Conservation (phyloP, 2,113 vertebrate species). For the Oncorhynchus mykiss region DNA sequence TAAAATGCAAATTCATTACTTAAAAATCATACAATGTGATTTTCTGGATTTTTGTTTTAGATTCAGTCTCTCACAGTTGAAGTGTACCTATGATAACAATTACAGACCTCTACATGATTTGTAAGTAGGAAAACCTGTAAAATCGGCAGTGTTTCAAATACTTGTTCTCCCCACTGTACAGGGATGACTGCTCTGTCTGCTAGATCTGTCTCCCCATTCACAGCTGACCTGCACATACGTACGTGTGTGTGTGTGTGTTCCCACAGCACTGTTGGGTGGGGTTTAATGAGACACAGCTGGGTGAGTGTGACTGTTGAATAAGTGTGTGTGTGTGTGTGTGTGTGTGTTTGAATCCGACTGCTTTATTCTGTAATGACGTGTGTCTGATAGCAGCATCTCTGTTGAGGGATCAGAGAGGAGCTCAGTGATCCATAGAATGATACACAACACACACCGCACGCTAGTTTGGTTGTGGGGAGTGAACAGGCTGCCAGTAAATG, state of each 20-base stretch:
- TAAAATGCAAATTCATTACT: no score
- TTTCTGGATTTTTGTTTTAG: no score
- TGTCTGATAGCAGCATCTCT: conserved; percentile 13
- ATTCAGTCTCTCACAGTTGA: no score
- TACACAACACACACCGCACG: background rate
- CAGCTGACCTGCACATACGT: background rate
- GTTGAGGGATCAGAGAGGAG: conserved; percentile 26
- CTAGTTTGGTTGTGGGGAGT: background rate
- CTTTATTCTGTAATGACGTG: conserved; percentile 15
- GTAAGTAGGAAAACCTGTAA: no score
- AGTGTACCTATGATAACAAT: no score
- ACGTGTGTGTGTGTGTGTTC: background rate
- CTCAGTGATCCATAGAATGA: conserved; percentile 19
- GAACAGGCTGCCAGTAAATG: no score
- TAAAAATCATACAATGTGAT: no score
- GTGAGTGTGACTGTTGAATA: background rate
- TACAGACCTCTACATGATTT: no score
- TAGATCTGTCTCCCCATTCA: background rate
- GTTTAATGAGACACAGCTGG: conserved; percentile 1
- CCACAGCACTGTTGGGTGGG: conserved; percentile 21
- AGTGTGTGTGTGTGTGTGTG: no score
- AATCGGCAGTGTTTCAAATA: no score
- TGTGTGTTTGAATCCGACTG: conserved; percentile 14
- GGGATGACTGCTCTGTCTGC: background rate
- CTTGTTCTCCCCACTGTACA: no score